Conservation (phyloP, 2,888 invertebrate genomes). For the Ommatoiulus sabulosus region DNA sequence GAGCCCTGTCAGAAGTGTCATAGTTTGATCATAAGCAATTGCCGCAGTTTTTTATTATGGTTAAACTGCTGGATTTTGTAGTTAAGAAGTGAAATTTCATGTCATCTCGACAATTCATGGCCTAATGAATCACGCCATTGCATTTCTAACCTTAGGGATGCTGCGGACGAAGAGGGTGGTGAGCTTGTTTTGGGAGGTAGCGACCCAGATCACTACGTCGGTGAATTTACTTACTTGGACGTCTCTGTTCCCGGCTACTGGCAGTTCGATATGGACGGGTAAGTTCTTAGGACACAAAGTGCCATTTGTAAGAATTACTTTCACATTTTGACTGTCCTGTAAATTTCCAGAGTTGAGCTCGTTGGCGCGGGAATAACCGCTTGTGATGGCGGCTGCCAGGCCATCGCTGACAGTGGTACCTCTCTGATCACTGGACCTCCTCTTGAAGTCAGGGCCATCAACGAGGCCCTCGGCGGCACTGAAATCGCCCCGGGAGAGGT, state of each 20-base stretch:
- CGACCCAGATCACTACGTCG: conserved; percentile 88
- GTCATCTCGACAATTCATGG: too few species aligned
- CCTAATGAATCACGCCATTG: too few species aligned
- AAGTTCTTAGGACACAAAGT: conserved; percentile 60
- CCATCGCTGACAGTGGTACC: conserved; percentile 96
- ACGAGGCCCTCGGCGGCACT: conserved; percentile 76
- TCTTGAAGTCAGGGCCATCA: conserved; percentile 82
- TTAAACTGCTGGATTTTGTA: too few species aligned
- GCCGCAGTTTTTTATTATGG: too few species aligned
- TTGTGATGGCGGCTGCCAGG: conserved; percentile 87
- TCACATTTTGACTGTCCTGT: background rate
- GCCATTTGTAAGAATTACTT: background rate
- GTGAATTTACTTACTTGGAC: conserved; percentile 89
- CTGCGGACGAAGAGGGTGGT: conserved; percentile 75
- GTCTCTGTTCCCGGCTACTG: conserved; percentile 92
- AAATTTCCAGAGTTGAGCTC: conserved; percentile 1
- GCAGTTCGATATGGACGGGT: conserved; percentile 94
- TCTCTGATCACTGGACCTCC: conserved; percentile 93
- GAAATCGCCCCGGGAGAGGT: conserved; percentile 84
- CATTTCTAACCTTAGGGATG: conserved; percentile 76
- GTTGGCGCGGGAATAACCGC: background rate
- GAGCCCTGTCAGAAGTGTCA: background rate
- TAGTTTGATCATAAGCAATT: too few species aligned
- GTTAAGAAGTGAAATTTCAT: too few species aligned
- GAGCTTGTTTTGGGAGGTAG: conserved; percentile 95